phyloP scores from a whole-genome alignment of 2,113 vertebrate genomes.

The Coryphaenoides rupestris region DNA sequence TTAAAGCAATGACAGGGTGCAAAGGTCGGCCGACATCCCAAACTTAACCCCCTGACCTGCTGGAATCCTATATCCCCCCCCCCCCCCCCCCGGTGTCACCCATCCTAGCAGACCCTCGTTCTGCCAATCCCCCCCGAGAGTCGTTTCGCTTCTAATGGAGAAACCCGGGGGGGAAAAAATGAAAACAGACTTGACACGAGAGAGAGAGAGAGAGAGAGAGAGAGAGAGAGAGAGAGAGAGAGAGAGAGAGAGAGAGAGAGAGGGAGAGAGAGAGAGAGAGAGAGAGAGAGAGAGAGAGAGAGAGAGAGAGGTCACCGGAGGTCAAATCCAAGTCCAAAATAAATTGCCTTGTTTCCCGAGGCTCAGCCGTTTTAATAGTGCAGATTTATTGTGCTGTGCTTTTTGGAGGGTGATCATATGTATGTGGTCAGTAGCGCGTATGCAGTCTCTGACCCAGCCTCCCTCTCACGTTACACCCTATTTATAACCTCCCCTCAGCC shows the following conservation, averaged over 20 bases:
- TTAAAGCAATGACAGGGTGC: slow-evolving; percentile 37
- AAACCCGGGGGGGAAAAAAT: too few relatives aligned
- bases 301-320: slow-evolving; percentile 47
- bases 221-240: too few relatives aligned
- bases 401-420: slow-evolving; percentile 81
- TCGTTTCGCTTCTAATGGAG: too few relatives aligned
- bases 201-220: too few relatives aligned
- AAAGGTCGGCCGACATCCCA: slow-evolving; percentile 32
- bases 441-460: slow-evolving; percentile 90
- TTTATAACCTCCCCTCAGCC: slow-evolving; percentile 93
- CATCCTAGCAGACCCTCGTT: slow-evolving; percentile 22
- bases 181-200: too few relatives aligned
- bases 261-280: too few relatives aligned
- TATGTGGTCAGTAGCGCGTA: slow-evolving; percentile 85
- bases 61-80: not conserved
- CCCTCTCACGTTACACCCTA: slow-evolving; percentile 98
- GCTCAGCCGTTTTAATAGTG: slow-evolving; percentile 66
- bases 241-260: too few relatives aligned
- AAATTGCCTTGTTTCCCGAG: slow-evolving; percentile 61
- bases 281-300: too few relatives aligned
- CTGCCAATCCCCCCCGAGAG: slow-evolving; percentile 19
- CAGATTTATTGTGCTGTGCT: slow-evolving; percentile 71
- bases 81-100: not conserved
- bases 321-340: slow-evolving; percentile 59
- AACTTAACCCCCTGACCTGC: slow-evolving; percentile 51